These are phyloP conservation scores for Bombus ignitus DNA, from an alignment of 1,140 invertebrate species.

Conservation along the genomic window DNA sequence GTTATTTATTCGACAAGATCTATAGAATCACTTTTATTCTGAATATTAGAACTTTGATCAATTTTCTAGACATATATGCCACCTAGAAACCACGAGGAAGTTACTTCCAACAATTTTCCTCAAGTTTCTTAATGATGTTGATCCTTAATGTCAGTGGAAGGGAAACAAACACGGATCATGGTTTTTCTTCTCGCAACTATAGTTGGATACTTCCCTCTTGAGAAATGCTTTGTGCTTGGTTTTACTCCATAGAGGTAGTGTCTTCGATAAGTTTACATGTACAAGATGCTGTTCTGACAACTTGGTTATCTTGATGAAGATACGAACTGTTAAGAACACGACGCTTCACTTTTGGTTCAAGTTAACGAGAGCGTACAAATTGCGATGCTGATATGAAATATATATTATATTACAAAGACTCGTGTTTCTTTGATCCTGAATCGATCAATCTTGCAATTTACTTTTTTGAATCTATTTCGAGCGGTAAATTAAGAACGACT, in stretches of 20 bases:
- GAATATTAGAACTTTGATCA: not conserved
- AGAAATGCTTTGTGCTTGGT: not conserved
- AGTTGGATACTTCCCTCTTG: not conserved
- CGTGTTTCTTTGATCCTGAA: no score
- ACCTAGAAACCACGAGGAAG: no score
- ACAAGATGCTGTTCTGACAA: constrained; percentile 7
- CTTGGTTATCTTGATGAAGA: not conserved
- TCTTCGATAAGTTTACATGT: not conserved
- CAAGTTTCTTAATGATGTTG: not conserved
- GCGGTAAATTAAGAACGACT: not conserved
- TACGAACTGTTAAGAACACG: constrained; percentile 5
- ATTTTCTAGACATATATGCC: no score
- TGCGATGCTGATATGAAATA: not conserved
- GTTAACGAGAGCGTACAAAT: not conserved
- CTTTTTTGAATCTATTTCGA: no score
- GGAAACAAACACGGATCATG: not conserved
- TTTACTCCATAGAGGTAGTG: not conserved
- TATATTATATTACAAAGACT: not conserved
- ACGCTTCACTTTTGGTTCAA: not conserved
- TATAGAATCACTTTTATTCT: no score
- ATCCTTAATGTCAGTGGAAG: not conserved
- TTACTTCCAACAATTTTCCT: not conserved
- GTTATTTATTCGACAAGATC: no score
- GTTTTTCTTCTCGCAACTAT: not conserved
- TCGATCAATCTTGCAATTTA: not conserved